Conservation (phyloP, 2,888 invertebrate genomes). For the Branchellion lobata region DNA sequence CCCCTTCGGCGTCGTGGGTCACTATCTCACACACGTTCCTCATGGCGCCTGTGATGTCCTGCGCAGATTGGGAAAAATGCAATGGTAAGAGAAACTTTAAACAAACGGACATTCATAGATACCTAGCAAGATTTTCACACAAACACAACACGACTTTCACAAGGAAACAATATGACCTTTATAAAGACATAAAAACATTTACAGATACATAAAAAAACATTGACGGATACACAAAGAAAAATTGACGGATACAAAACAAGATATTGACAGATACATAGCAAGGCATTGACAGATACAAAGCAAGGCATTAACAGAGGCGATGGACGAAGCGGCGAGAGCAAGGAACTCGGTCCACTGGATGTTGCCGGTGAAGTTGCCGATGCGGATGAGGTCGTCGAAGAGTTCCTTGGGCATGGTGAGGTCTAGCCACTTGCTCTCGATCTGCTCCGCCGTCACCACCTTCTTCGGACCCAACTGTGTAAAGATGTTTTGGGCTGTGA, state of each 20-base stretch:
- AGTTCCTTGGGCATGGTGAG: slow-evolving; percentile 66
- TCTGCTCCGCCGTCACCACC: slow-evolving; percentile 55
- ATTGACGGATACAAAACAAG: too few relatives aligned
- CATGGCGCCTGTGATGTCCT: slow-evolving; percentile 77
- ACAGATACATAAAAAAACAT: too few relatives aligned
- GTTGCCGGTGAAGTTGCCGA: slow-evolving; percentile 71
- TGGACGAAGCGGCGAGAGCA: slow-evolving; percentile 68
- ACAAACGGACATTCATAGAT: too few relatives aligned
- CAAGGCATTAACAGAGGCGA: slow-evolving; percentile 53
- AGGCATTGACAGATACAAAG: too few relatives aligned
- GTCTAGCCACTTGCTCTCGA: slow-evolving; percentile 62
- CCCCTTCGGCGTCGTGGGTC: slow-evolving; percentile 81
- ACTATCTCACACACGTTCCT: slow-evolving; percentile 77
- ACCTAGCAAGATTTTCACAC: too few relatives aligned
- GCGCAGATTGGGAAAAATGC: slow-evolving; percentile 53
- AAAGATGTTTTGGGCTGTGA: neutral
- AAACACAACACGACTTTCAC: too few relatives aligned
- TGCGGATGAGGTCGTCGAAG: slow-evolving; percentile 71
- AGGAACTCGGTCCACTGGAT: slow-evolving; percentile 76
- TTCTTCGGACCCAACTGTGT: slow-evolving; percentile 61
- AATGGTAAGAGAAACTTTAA: too few relatives aligned
- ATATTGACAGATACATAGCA: too few relatives aligned
- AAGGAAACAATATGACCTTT: too few relatives aligned
- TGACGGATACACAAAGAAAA: too few relatives aligned
- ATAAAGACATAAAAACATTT: too few relatives aligned